phyloP scores from a whole-genome alignment of 2,888 invertebrate species.

The Nomada goodeniana region DNA sequence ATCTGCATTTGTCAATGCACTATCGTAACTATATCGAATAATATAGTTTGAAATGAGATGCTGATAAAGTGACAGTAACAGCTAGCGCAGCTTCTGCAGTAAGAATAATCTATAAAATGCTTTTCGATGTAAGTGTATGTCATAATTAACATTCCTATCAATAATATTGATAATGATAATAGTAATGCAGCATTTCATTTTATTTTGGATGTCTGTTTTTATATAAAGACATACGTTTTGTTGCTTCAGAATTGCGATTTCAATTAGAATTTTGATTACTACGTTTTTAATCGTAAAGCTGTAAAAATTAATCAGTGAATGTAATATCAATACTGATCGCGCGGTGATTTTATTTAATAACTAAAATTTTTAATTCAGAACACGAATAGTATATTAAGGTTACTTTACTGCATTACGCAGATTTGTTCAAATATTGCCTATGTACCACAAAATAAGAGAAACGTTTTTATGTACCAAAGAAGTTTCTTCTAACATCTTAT shows the following conservation, averaged over 20 bases:
- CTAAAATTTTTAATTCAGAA: conserved; percentile 8
- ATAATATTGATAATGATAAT: conserved; percentile 40
- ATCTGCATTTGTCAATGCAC: conserved; percentile 32
- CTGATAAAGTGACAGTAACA: conserved; percentile 44
- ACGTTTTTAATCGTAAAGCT: conserved; percentile 42
- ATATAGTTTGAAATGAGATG: conserved; percentile 42
- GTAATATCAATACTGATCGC: conserved; percentile 32
- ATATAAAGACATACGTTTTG: conserved; percentile 9
- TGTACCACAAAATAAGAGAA: neutral
- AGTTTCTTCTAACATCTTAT: conserved; percentile 20
- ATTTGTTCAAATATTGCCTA: neutral
- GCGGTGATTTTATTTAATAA: conserved; percentile 55
- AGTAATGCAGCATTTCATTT: conserved; percentile 39
- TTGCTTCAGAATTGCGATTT: conserved; percentile 31
- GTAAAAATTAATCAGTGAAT: conserved; percentile 18
- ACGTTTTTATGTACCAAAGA: conserved; percentile 35
- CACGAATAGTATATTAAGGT: too few relatives aligned
- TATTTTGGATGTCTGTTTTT: conserved; percentile 45
- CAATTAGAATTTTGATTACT: conserved; percentile 30
- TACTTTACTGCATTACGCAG: too few relatives aligned
- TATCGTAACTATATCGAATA: conserved; percentile 39
- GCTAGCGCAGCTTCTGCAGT: conserved; percentile 52
- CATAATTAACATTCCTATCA: conserved; percentile 64
- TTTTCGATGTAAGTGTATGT: conserved; percentile 56
- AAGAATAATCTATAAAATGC: conserved; percentile 52